These are phyloP conservation scores for Rugalucina vietnamica DNA, from an alignment of 2,888 invertebrate genomes.

Conservation along the genomic window DNA sequence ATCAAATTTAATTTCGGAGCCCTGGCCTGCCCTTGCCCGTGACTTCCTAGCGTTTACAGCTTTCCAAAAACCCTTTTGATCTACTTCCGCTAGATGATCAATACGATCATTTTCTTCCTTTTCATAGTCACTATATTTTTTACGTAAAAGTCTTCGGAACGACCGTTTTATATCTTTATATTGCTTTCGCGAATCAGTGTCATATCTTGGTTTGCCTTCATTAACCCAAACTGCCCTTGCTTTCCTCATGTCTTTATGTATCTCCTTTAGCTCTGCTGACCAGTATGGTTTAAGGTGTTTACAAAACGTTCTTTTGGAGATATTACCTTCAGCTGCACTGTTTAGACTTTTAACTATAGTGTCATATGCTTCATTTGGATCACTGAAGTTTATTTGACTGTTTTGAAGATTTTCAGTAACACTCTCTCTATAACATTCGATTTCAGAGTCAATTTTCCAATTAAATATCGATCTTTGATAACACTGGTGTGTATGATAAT, in stretches of 20 bases:
- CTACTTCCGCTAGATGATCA: not conserved
- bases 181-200: not conserved
- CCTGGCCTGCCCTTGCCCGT: not conserved
- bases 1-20: constrained; percentile 6
- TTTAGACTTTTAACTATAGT: too few relatives aligned
- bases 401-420: too few relatives aligned
- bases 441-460: too few relatives aligned
- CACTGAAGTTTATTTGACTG: too few relatives aligned
- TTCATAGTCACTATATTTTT: not conserved
- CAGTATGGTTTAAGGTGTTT: not conserved
- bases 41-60: not conserved
- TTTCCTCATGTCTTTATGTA: not conserved
- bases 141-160: not conserved
- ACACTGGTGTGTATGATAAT: too few relatives aligned
- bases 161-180: not conserved
- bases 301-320: not conserved
- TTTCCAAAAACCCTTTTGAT: constrained; percentile 17
- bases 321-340: not conserved
- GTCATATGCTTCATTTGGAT: too few relatives aligned
- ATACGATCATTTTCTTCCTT: not conserved
- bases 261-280: not conserved
- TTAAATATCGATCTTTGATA: too few relatives aligned
- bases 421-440: too few relatives aligned
- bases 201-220: not conserved
- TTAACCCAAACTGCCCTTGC: not conserved